Evolutionary conservation across 2,797 vertebrate genomes (phyloP).

Genomic region (Gambelia wislizenii): DNA sequence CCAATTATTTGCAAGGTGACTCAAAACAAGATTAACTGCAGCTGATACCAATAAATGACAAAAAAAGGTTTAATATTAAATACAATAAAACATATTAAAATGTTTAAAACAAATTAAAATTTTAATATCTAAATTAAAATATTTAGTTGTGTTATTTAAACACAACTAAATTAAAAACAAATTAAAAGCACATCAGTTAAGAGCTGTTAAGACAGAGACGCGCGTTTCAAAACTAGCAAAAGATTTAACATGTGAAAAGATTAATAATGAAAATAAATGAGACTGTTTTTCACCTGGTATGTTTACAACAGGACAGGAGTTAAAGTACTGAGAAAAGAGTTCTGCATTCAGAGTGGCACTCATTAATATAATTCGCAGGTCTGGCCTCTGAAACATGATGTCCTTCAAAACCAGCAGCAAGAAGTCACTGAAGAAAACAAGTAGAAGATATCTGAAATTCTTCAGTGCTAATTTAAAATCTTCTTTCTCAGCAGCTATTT

Average conservation of each 20-base stretch:
- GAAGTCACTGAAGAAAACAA: slow-evolving; percentile 88
- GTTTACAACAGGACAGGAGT: slow-evolving; percentile 87
- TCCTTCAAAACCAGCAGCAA: slow-evolving; percentile 95
- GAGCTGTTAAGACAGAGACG: not conserved
- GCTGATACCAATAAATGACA: too few species aligned
- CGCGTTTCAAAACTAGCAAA: slow-evolving; percentile 3
- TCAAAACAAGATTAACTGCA: too few species aligned
- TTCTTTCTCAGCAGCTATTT: not conserved
- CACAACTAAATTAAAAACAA: too few species aligned
- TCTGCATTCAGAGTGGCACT: slow-evolving; percentile 95
- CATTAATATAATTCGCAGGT: slow-evolving; percentile 94
- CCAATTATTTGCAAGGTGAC: not conserved
- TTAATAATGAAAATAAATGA: slow-evolving; percentile 19
- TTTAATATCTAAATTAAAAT: too few species aligned
- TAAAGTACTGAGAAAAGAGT: slow-evolving; percentile 95
- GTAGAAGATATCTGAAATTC: slow-evolving; percentile 46
- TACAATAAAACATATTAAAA: too few species aligned
- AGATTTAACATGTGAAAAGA: slow-evolving; percentile 21
- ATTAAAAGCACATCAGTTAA: not conserved
- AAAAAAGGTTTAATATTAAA: too few species aligned
- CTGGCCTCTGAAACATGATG: slow-evolving; percentile 87
- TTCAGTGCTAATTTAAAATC: not conserved
- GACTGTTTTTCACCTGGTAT: slow-evolving; percentile 88
- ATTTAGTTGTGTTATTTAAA: too few species aligned
- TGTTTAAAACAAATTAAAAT: too few species aligned